Evolutionary conservation across 2,113 vertebrate species (phyloP).

Genomic region (Tor tambroides): DNA sequence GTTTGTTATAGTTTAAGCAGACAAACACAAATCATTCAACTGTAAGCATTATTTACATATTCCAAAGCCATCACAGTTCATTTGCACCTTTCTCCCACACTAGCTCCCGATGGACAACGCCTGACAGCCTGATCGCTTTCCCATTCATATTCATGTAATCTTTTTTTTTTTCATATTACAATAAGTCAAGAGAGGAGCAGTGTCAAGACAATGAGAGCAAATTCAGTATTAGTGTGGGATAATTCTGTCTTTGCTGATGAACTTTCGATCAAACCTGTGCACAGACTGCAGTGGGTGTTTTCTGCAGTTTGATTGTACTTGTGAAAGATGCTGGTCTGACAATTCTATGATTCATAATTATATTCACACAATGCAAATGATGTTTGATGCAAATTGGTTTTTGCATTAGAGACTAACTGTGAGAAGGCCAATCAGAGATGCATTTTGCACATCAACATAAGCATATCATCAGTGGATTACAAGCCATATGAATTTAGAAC

Average conservation of each 20-base stretch:
- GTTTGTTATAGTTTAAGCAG: slow-evolving; percentile 50
- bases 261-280: slow-evolving; percentile 7
- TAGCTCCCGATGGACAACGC: slow-evolving; percentile 49
- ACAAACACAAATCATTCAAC: slow-evolving; percentile 51
- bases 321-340: slow-evolving; percentile 31
- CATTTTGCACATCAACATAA: slow-evolving; percentile 36
- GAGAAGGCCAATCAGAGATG: slow-evolving; percentile 39
- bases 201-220: slow-evolving; percentile 12
- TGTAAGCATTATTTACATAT: slow-evolving; percentile 54
- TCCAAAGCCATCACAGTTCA: slow-evolving; percentile 57
- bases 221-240: slow-evolving; percentile 22
- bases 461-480: slow-evolving; percentile 22
- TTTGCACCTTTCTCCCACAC: slow-evolving; percentile 51
- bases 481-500: background rate
- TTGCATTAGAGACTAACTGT: slow-evolving; percentile 31
- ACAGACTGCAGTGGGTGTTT: slow-evolving; percentile 20
- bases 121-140: slow-evolving; percentile 53
- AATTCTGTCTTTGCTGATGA: slow-evolving; percentile 14
- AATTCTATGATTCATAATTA: slow-evolving; percentile 41
- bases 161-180: slow-evolving; percentile 38
- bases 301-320: slow-evolving; percentile 37
- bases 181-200: slow-evolving; percentile 45
- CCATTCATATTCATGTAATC: slow-evolving; percentile 60
- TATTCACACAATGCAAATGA: slow-evolving; percentile 39
- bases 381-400: slow-evolving; percentile 46